Percentiles rank a stretch among this genome's conserved stretches.
These are phyloP conservation scores for Tetraodon nigroviridis DNA, from an alignment of 2,113 vertebrate genomes.

Conservation along the genomic window DNA sequence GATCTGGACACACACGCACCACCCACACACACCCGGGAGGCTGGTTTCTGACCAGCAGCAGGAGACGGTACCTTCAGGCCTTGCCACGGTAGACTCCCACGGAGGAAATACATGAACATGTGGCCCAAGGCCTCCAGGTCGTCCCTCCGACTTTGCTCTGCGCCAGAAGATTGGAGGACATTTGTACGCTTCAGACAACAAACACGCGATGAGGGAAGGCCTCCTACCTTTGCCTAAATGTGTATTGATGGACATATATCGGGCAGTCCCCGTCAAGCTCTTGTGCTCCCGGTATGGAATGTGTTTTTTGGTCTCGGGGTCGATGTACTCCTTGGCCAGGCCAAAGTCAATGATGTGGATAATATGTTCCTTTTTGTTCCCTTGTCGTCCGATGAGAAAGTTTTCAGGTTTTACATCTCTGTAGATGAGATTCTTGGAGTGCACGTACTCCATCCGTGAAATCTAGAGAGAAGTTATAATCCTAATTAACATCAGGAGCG, in stretches of 20 bases:
- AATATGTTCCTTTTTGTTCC: constrained; percentile 95
- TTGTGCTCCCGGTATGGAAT: constrained; percentile 99
- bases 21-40: background rate
- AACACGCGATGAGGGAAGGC: background rate
- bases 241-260: constrained; percentile 99
- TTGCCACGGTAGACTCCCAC: constrained; percentile 98
- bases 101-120: constrained; percentile 99
- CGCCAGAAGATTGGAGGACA: constrained; percentile 35
- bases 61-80: constrained; percentile 85
- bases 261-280: constrained; percentile 94
- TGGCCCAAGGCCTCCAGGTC: constrained; percentile 98
- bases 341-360: constrained; percentile 99
- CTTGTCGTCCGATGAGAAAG: constrained; percentile 96
- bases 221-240: constrained; percentile 97
- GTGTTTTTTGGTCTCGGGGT: constrained; percentile 99
- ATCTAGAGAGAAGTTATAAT: constrained; percentile 74
- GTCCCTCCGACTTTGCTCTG: constrained; percentile 97
- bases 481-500: background rate
- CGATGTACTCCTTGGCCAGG: constrained; percentile 97
- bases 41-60: background rate
- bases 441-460: constrained; percentile 97
- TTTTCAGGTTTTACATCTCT: constrained; percentile 98
- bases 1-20: background rate
- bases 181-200: constrained; percentile 1
- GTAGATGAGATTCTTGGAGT: constrained; percentile 99